Base-by-base conservation (phyloP, 2,113 vertebrate species). In the Chelonoidis abingdonii region DNA sequence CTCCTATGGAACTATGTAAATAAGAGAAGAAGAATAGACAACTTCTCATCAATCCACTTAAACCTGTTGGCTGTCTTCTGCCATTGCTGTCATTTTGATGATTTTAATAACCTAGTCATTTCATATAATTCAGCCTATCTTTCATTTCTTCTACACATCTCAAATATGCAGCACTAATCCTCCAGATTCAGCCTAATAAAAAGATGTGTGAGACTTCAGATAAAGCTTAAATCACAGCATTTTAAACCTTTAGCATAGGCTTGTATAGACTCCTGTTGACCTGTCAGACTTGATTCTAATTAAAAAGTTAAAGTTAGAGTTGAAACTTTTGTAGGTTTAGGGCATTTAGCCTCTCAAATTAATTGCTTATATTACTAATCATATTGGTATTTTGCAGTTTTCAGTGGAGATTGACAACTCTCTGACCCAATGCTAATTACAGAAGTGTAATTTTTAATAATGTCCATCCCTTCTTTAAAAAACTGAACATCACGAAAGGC, bases 91-190 rank as follows among this genome's bases (percentile, higher is more conserved):
- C 1, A 44, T 83, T 94, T 38, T 90, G 52, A 86, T 21, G 5
- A 95, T 88, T 88, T 87, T 50, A 38, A 80, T 49, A 95, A 49
- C 57, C 44, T 80, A 84, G 78, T 76, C 49, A 88, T 88, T 80
- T 86, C 1, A 50, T 3, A 2, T 2, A 41, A 80, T 44, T 89
- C 2, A 38, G 84, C 89, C 44, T 41, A 89, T 62, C 6, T 12
- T 97, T 98, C 38, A 95, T 88, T 29, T 76, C 12, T 95, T 98
- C 93, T 93, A 96, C 95, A 95, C 87, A 54, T 96, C 97, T 98
- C 93, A 97, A 97, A 97, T 96, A 98, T 91, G 78, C 95, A 97
- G 91, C 87, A 94, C 92, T 98, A 97, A 98, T 98, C 96, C 98
- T 97, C 91, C 84, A 44, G 96, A 98, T 96, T 98, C 96, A 91